Base-by-base conservation (phyloP, 2,113 vertebrate genomes). In the western clawed frog (Xenopus tropicalis) region DNA sequence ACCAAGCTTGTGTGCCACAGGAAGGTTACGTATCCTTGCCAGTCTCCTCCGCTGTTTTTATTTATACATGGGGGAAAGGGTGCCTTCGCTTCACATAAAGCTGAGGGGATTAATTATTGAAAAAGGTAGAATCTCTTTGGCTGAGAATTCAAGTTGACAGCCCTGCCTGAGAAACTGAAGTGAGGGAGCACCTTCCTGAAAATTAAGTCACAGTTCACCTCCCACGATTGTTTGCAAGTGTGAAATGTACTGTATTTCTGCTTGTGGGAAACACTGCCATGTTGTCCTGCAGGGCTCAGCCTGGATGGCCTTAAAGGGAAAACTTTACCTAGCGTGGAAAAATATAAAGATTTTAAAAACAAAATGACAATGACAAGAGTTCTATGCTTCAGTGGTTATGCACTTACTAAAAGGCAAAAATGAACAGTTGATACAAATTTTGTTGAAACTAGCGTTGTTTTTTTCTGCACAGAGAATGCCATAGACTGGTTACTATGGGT, bases 141-240 rank as follows among this genome's bases (percentile, higher is more conserved):
- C 72, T 44, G 44, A 54, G 69, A 69, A 62, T 59, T 75, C 66
- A 76, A 76, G 73, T 66, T 76, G 73, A 76, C 66, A 63, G 66
- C 37, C 44, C 24, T 56, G 44, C 20, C 66, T 51, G 61, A 48
- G 59, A 76, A 76, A 62, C 37, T 3, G 10, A 37, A 37, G 29
- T 37, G 44, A 54, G 66, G 52, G 66, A 56, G 73, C 66, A 69
- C 73, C 73, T 69, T 69, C 66, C 66, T 69, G 66, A 76, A 76
- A 63, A 76, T 69, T 69, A 69, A 69, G 66, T 69, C 66, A 76
- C 66, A 76, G 66, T 69, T 76, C 66, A 54, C 73, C 66, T 76
- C 73, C 66, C 73, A 62, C 54, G 73, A 69, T 63, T 46, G 56
- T 42, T 56, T 46, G 66, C 29, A 66, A 69, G 43, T 37, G 72